Evolutionary conservation across 53 echinoderm and acorn worm genomes (phyloP).

Genomic region (Arbacia lixula): DNA sequence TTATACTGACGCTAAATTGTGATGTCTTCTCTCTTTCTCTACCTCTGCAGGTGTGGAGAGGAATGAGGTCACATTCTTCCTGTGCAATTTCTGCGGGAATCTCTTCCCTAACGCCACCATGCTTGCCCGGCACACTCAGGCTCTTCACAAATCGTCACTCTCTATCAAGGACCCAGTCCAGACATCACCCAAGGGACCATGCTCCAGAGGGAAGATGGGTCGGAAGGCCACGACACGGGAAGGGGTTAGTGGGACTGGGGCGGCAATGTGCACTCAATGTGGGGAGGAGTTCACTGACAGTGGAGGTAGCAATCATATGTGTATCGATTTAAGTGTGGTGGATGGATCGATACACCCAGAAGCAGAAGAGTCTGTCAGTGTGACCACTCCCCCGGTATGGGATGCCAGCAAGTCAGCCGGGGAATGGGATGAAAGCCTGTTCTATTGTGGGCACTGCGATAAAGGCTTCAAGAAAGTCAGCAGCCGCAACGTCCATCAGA

Average conservation of each 20-base stretch:
- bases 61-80: conserved; percentile 20
- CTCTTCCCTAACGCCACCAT: conserved; percentile 29
- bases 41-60: neutral
- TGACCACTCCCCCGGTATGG: neutral
- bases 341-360: no score
- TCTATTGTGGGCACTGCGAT: conserved; percentile 22
- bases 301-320: neutral
- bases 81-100: conserved; percentile 31
- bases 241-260: neutral
- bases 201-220: neutral
- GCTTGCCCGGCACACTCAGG: conserved; percentile 30
- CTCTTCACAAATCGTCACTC: conserved; percentile 19
- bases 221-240: neutral
- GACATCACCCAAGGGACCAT: no score
- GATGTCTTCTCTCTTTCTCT: no score
- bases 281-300: conserved; percentile 27
- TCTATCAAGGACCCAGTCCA: neutral
- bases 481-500: conserved; percentile 32
- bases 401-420: neutral
- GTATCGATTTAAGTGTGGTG: no score
- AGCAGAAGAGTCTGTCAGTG: neutral
- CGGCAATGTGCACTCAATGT: conserved; percentile 17
- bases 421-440: conserved; percentile 36
- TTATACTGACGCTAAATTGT: no score
- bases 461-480: conserved; percentile 47